phyloP scores from a whole-genome alignment of 2,888 invertebrate genomes.

The Tenthredo distinguenda region DNA sequence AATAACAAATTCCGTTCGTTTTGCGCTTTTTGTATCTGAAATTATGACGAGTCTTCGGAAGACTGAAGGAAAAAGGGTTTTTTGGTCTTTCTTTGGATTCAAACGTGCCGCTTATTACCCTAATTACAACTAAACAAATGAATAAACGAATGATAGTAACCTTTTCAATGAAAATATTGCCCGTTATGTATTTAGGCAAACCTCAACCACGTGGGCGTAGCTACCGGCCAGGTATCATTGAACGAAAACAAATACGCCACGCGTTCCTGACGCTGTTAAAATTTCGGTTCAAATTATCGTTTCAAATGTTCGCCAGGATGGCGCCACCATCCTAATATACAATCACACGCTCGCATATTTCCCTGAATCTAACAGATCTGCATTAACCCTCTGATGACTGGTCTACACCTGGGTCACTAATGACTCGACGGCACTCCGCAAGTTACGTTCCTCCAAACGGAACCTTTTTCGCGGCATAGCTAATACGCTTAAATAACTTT shows the following conservation, averaged over 20 bases:
- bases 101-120: neutral
- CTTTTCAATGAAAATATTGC: neutral
- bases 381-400: too few relatives aligned
- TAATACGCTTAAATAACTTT: too few relatives aligned
- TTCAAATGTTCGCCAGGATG: neutral
- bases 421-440: too few relatives aligned
- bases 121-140: neutral
- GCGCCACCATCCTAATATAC: neutral
- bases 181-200: neutral
- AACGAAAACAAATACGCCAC: neutral
- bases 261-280: neutral
- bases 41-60: neutral
- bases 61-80: neutral
- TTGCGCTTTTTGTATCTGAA: neutral
- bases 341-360: too few relatives aligned
- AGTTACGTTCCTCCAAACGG: too few relatives aligned
- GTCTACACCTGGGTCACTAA: too few relatives aligned
- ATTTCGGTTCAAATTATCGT: neutral
- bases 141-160: neutral
- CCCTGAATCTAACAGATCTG: too few relatives aligned
- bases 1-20: too few relatives aligned
- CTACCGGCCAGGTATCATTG: neutral
- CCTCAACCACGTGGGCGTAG: neutral
- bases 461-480: too few relatives aligned
- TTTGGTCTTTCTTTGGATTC: neutral